phyloP scores from a whole-genome alignment of 2,113 vertebrate genomes.

The Nyctereutes procyonoides region DNA sequence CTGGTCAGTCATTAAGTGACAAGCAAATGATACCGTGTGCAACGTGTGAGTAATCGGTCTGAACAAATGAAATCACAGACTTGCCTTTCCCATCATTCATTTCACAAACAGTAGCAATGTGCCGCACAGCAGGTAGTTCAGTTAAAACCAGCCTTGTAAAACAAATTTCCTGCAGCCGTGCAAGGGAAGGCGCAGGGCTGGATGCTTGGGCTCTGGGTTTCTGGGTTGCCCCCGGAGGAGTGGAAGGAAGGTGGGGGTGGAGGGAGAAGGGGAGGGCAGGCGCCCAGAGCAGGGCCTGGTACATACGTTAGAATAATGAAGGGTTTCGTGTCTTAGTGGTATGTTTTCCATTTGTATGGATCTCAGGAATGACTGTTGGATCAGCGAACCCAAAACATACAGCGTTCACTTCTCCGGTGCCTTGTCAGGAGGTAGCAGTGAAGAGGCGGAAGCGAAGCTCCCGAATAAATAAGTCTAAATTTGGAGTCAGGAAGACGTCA shows the following conservation, averaged over 20 bases:
- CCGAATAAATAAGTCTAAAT: slow-evolving; percentile 71
- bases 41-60: slow-evolving; percentile 91
- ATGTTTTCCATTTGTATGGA: slow-evolving; percentile 86
- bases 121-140: slow-evolving; percentile 93
- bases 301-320: slow-evolving; percentile 89
- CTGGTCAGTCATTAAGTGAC: slow-evolving; percentile 98
- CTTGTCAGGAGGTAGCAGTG: slow-evolving; percentile 65
- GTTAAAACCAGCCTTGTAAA: slow-evolving; percentile 95
- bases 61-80: slow-evolving; percentile 98
- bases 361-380: slow-evolving; percentile 83
- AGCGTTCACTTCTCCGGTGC: slow-evolving; percentile 45
- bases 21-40: slow-evolving; percentile 98
- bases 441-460: slow-evolving; percentile 49
- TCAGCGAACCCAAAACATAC: slow-evolving; percentile 85
- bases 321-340: slow-evolving; percentile 87
- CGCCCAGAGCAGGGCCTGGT: slow-evolving; percentile 20
- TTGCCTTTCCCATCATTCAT: slow-evolving; percentile 91
- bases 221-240: slow-evolving; percentile 69
- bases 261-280: slow-evolving; percentile 68
- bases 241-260: slow-evolving; percentile 78
- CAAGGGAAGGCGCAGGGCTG: slow-evolving; percentile 79
- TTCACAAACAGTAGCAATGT: slow-evolving; percentile 90
- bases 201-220: slow-evolving; percentile 75
- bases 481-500: slow-evolving; percentile 32
- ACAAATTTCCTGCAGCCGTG: slow-evolving; percentile 91